Evolutionary conservation across 2,888 invertebrate species (phyloP), one percentile per base, ranked within the genome.

Genomic region (Tanypteryx hageni): DNA sequence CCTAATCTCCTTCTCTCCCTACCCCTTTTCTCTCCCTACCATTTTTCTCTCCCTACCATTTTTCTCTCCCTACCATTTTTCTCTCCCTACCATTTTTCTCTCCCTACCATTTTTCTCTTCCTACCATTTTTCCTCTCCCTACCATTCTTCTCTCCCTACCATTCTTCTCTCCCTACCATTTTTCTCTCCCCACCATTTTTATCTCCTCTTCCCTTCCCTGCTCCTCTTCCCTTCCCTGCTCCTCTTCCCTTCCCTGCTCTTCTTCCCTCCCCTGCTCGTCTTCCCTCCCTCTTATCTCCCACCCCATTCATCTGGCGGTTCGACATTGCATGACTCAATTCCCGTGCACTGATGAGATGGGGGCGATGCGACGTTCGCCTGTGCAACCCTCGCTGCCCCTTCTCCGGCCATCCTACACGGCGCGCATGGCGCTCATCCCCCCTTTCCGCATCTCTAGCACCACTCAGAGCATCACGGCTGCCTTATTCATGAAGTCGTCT

Each of bases 291-390:
- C 44, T 44, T 5, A 3, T 5, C 5, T 5, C 44, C 44, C 44
- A 44, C 5, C 44, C 44, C 44, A 44, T 76, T 27, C 76, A 27
- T 76, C 13, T 76, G 76, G 22, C 76, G 22, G 22, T 76, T 27
- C 76, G 76, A 76, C 76, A 76, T 76, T 27, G 76, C 27, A 44
- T 76, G 76, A 76, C 76, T 76, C 76, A 76, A 22, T 76, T 76
- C 76, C 27, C 76, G 76, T 27, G 27, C 76, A 27, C 76, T 27
- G 22, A 76, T 76, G 76, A 76, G 76, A 76, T 76, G 22, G n/a
- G 27, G 22, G 76, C 22, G 44, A 44, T 44, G 44, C 44, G 44
- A 3, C 44, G 44, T 5, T 5, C 44, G 44, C 44, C 44, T 44
- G 5, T 44, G 76, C 76, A 76, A 13, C 76, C 22, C 76, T n/a